phyloP scores from a whole-genome alignment of 2,797 vertebrate species.

The Platyrinchus mystaceus region DNA sequence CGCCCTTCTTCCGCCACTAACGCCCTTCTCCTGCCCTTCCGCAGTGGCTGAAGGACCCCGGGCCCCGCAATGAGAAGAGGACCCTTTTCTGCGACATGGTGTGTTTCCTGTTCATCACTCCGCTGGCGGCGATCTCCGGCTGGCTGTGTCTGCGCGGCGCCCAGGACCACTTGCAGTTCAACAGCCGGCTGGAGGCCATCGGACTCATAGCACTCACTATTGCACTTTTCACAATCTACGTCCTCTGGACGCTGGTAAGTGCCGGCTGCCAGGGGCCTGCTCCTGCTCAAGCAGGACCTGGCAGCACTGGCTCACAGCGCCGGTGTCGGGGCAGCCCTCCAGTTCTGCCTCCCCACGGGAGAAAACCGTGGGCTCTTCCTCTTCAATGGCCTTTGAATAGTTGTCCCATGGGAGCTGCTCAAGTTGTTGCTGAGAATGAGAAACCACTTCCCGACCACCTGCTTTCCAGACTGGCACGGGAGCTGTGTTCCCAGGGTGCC shows the following conservation, averaged over 20 bases:
- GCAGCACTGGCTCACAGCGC: accelerated
- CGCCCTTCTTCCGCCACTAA: too few species aligned
- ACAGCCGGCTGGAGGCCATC: constrained; percentile 90
- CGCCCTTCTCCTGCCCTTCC: not conserved
- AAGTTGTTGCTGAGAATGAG: not conserved
- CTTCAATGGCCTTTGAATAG: not conserved
- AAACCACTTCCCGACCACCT: not conserved
- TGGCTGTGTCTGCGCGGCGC: constrained; percentile 94
- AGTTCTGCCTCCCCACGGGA: not conserved
- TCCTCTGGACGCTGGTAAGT: constrained; percentile 96
- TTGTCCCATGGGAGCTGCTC: not conserved
- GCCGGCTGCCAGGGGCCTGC: not conserved
- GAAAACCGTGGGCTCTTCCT: not conserved
- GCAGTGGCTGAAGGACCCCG: constrained; percentile 93
- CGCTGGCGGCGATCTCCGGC: constrained; percentile 91
- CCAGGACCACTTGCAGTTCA: constrained; percentile 92
- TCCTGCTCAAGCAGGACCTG: not conserved
- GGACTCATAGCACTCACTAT: constrained; percentile 96
- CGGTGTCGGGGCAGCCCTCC: accelerated
- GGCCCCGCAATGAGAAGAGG: constrained; percentile 91
- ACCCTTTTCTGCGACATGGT: constrained; percentile 96
- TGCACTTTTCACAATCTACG: constrained; percentile 95
- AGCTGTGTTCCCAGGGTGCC: not conserved
- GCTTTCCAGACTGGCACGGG: not conserved
- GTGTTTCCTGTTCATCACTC: constrained; percentile 95